Evolutionary conservation across 2,797 vertebrate species (phyloP).

Genomic region (Pampus argenteus): DNA sequence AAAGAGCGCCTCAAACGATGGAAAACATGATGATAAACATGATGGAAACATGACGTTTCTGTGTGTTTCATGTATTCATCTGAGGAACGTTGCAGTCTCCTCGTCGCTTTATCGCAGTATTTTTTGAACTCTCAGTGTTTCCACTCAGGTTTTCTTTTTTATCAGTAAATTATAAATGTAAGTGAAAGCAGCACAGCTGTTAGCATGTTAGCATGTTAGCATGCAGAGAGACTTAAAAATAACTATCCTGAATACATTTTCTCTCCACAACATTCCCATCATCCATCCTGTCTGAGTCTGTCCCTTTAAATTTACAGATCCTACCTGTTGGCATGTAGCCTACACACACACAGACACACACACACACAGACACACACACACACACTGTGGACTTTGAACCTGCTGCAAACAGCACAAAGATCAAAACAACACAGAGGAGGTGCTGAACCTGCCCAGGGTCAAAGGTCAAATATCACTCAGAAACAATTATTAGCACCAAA

Average conservation of each 20-base stretch:
- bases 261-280: conserved; percentile 28
- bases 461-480: conserved; percentile 65
- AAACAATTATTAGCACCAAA: conserved; percentile 35
- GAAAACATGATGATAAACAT: too few species aligned
- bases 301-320: conserved; percentile 23
- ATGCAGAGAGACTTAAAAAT: too few species aligned
- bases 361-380: conserved; percentile 11
- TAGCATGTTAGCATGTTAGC: too few species aligned
- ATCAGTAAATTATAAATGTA: too few species aligned
- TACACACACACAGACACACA: neutral
- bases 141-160: too few species aligned
- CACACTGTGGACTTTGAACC: conserved; percentile 30
- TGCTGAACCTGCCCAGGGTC: conserved; percentile 25
- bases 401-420: neutral
- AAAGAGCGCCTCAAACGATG: too few species aligned
- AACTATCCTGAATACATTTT: conserved; percentile 12
- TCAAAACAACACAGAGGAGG: conserved; percentile 36
- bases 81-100: too few species aligned
- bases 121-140: too few species aligned
- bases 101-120: too few species aligned
- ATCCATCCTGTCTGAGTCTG: conserved; percentile 23
- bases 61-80: too few species aligned
- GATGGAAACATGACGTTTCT: too few species aligned
- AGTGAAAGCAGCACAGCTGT: too few species aligned
- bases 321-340: conserved; percentile 17